Base-by-base conservation (phyloP, 2,888 invertebrate genomes). In the Pterostichus niger region DNA sequence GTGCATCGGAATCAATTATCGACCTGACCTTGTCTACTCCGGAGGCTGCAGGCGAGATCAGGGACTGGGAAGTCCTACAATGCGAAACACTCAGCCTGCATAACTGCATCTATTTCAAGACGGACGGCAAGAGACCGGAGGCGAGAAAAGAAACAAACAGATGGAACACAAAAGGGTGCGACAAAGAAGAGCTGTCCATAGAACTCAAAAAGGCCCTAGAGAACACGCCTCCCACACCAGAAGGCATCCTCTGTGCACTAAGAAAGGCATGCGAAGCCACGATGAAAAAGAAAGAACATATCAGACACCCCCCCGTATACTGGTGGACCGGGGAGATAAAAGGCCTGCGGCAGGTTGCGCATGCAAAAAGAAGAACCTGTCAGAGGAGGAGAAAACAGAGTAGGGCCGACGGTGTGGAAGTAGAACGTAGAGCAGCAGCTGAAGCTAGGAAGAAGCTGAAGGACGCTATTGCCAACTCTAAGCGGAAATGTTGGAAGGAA, bases 271-370 rank as follows among this genome's bases (percentile, higher is more conserved):
- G 83, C 68, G 68, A 84, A 24, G 64, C 56, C 9, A 61, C 84
- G 40, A 81, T 83, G 83, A 79, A n/a, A 54, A 49, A 54, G 31
- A 61, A 44, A 52, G 52, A 24, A n/a, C n/a, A 17, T 5, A 13
- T 1, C 64, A 68, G 17, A 64, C 52, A 11, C 17, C 68, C 6
- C 46, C 61, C n/a, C 4, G 35, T 35, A 35, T 56, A 84, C 82
- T 84, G 83, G 83, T 84, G 83, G 83, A 83, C 56, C 31, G 54
- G 49, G 1, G 84, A 84, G 33, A 83, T 84, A 33, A 52, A 40
- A 0, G 82, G 78, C 0, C 54, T 84, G 13, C 54, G 84, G 13
- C 40, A 54, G 1, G 71, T 10, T 15, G 80, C 71, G 4, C 49
- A 13, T 2, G 17, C 7, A 9, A 46, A n/a, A 9, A 46, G 77